Evolutionary conservation across 2,888 invertebrate genomes (phyloP).

Genomic region (Drosophila nigricruria): DNA sequence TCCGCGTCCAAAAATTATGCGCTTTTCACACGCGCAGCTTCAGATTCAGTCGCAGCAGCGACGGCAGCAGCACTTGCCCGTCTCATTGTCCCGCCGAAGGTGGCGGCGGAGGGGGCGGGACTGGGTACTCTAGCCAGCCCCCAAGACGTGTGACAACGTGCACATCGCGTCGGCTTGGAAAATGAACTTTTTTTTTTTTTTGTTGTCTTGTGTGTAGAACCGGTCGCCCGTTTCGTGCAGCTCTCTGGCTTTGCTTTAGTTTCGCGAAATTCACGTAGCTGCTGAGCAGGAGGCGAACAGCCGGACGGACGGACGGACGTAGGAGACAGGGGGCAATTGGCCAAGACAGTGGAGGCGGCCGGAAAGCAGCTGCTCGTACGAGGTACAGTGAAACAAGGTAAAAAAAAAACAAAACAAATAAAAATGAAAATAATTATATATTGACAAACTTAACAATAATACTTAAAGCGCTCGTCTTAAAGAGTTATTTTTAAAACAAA

Average conservation of each 20-base stretch:
- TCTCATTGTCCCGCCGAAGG: slow-evolving; percentile 54
- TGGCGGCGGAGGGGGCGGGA: neutral
- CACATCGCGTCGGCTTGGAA: slow-evolving; percentile 57
- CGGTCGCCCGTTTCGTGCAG: slow-evolving; percentile 48
- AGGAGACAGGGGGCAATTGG: neutral
- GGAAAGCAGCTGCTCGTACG: slow-evolving; percentile 21
- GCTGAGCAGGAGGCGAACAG: neutral
- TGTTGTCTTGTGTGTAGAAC: slow-evolving; percentile 55
- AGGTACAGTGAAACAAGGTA: slow-evolving; percentile 29
- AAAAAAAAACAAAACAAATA: neutral
- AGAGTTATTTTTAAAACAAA: neutral
- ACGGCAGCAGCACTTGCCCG: slow-evolving; percentile 60
- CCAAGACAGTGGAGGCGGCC: slow-evolving; percentile 16
- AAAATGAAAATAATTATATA: neutral
- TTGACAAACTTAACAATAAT: neutral
- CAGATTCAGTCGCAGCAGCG: slow-evolving; percentile 40
- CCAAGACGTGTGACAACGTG: slow-evolving; percentile 61
- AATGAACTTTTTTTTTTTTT: slow-evolving; percentile 24
- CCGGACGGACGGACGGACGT: neutral
- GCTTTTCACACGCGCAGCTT: slow-evolving; percentile 80
- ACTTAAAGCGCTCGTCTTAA: neutral
- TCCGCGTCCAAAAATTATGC: slow-evolving; percentile 82
- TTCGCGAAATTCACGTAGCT: slow-evolving; percentile 42
- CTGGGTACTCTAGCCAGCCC: slow-evolving; percentile 3
- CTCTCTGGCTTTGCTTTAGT: slow-evolving; percentile 40